These are phyloP conservation scores for Meloe dianella DNA, from an alignment of 2,888 invertebrate genomes.

Conservation along the genomic window DNA sequence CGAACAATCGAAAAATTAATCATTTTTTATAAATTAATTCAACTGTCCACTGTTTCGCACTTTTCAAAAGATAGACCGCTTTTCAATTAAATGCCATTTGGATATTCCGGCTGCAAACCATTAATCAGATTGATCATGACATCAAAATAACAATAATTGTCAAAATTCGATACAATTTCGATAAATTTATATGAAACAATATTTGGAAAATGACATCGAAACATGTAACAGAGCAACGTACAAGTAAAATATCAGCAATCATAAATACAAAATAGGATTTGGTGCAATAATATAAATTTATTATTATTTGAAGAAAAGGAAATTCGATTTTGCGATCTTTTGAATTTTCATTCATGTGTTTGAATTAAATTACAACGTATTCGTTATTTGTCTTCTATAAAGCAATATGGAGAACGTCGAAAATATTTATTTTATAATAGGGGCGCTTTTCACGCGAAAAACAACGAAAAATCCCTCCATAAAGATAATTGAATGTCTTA, in stretches of 20 bases:
- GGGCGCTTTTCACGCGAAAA: too few relatives aligned
- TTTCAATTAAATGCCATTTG: too few relatives aligned
- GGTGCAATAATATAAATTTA: neutral
- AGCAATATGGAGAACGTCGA: too few relatives aligned
- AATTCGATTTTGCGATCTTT: neutral
- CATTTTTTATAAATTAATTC: neutral
- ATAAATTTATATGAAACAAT: neutral
- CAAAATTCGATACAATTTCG: neutral
- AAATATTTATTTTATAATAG: too few relatives aligned
- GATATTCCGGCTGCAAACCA: too few relatives aligned
- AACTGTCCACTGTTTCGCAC: too few relatives aligned
- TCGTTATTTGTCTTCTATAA: too few relatives aligned
- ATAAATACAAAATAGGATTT: slow-evolving; percentile 5
- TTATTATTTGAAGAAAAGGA: neutral
- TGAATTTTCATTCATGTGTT: neutral
- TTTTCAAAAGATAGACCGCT: too few relatives aligned
- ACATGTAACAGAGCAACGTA: neutral
- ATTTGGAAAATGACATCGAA: neutral
- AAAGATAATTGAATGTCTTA: neutral
- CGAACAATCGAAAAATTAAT: neutral
- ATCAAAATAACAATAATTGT: too few relatives aligned
- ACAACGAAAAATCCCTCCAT: too few relatives aligned
- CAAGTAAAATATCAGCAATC: slow-evolving; percentile 3
- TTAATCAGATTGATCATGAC: too few relatives aligned
- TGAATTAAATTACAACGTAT: too few relatives aligned